Percentiles rank a stretch among this genome's conserved stretches.
These are phyloP conservation scores for Elaphurus davidianus DNA, from an alignment of 2,113 vertebrate species.

Conservation along the genomic window DNA sequence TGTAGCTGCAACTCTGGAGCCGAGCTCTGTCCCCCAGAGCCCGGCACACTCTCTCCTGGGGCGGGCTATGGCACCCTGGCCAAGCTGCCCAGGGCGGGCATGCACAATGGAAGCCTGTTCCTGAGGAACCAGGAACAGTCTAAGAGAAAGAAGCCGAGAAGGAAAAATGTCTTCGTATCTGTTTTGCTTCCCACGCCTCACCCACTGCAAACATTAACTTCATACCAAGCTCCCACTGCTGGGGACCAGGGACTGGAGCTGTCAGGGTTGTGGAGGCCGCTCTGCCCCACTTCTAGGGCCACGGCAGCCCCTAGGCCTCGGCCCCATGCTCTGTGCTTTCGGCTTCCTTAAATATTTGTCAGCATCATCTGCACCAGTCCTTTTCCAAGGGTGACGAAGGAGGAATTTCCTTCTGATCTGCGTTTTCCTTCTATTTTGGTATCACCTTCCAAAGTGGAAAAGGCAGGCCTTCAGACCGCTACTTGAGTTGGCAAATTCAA, in stretches of 20 bases:
- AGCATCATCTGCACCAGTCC: neutral
- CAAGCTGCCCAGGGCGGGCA: neutral
- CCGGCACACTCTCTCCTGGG: neutral
- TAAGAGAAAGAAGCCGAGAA: slow-evolving; percentile 73
- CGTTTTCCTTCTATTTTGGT: neutral
- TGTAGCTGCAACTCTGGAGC: neutral
- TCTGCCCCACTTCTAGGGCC: neutral
- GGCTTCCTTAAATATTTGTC: neutral
- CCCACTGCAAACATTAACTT: slow-evolving; percentile 85
- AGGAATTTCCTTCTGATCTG: neutral
- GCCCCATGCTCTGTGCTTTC: neutral
- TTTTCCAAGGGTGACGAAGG: neutral
- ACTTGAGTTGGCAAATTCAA: neutral
- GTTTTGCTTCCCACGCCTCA: slow-evolving; percentile 83
- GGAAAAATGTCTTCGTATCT: slow-evolving; percentile 83
- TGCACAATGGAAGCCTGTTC: slow-evolving; percentile 79
- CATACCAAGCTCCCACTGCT: slow-evolving; percentile 86
- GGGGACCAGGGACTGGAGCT: neutral
- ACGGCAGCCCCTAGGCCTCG: neutral
- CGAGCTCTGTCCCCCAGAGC: neutral
- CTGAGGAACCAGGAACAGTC: slow-evolving; percentile 69
- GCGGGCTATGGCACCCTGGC: neutral
- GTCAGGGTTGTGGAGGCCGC: fast-evolving
- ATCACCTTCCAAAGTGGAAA: neutral
- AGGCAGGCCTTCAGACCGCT: neutral